Conservation (phyloP, 2,113 vertebrate genomes). For the Lethenteron reissneri region DNA sequence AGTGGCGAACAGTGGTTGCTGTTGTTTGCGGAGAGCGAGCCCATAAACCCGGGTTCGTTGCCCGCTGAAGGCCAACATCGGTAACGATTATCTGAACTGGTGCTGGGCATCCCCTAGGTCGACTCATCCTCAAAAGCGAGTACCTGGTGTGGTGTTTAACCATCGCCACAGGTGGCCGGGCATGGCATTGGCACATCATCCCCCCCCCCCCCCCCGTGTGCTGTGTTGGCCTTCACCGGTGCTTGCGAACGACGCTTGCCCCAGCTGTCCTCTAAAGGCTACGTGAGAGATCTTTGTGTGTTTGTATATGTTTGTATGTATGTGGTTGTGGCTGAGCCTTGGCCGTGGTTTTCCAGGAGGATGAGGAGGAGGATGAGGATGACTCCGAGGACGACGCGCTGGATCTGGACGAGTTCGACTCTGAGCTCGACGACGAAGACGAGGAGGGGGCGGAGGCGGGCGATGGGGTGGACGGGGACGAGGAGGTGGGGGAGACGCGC, state of each 20-base stretch:
- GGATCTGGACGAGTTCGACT: conserved; percentile 61
- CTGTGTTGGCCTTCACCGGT: conserved; percentile 18
- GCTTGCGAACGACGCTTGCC: conserved; percentile 13
- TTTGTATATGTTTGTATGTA: conserved; percentile 38
- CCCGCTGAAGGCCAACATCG: too few species aligned
- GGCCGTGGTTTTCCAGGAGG: conserved; percentile 23
- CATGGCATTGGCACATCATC: conserved; percentile 15
- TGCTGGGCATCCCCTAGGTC: too few species aligned
- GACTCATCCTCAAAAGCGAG: too few species aligned
- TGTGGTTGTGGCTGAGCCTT: conserved; percentile 24
- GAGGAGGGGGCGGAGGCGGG: conserved; percentile 66
- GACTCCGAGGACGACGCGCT: conserved; percentile 72
- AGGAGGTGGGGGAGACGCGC: conserved; percentile 67
- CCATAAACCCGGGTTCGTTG: too few species aligned
- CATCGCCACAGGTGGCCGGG: conserved; percentile 19
- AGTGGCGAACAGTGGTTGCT: too few species aligned
- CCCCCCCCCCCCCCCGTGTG: conserved; percentile 15
- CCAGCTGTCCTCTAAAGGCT: conserved; percentile 10
- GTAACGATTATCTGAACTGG: too few species aligned
- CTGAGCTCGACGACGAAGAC: conserved; percentile 53
- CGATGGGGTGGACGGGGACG: conserved; percentile 34
- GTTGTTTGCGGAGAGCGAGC: too few species aligned
- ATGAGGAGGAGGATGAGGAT: conserved; percentile 68
- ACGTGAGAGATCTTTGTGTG: neutral
- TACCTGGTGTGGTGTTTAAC: too few species aligned